Evolutionary conservation across 2,113 vertebrate genomes (phyloP).

Genomic region (Nycticryphes semicollaris): DNA sequence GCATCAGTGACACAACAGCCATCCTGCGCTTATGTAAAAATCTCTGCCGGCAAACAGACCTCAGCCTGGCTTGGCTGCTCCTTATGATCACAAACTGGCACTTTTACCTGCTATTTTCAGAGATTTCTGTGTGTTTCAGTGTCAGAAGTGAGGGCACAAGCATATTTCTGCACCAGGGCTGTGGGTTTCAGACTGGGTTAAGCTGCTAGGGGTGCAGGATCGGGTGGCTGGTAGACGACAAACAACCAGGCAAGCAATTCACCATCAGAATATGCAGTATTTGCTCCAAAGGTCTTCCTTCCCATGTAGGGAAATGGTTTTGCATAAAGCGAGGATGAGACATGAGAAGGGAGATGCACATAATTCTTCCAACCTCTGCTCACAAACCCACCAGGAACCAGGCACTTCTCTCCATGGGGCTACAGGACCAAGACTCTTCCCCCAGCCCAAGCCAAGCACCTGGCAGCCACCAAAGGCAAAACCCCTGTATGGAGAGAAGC

Average conservation of each 20-base stretch:
- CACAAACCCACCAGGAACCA: background rate
- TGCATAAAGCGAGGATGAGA: background rate
- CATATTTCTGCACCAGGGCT: background rate
- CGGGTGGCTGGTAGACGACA: background rate
- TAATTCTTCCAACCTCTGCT: background rate
- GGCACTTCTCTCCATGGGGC: accelerated
- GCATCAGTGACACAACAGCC: accelerated
- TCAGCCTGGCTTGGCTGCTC: background rate
- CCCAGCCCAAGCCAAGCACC: background rate
- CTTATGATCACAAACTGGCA: background rate
- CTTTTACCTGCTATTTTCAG: too few relatives aligned
- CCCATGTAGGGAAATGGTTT: background rate
- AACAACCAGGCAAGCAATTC: background rate
- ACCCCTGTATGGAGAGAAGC: accelerated
- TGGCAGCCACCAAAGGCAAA: background rate
- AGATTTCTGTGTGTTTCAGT: background rate
- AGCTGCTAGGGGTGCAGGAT: background rate
- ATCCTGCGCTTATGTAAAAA: background rate
- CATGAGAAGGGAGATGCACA: accelerated
- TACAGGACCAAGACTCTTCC: accelerated
- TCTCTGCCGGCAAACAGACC: background rate
- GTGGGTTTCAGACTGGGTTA: background rate
- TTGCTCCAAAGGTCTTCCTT: background rate
- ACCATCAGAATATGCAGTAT: background rate
- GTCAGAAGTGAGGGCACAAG: background rate